Conservation (phyloP, 2,797 vertebrate species). For the Fistularia commersonii region DNA sequence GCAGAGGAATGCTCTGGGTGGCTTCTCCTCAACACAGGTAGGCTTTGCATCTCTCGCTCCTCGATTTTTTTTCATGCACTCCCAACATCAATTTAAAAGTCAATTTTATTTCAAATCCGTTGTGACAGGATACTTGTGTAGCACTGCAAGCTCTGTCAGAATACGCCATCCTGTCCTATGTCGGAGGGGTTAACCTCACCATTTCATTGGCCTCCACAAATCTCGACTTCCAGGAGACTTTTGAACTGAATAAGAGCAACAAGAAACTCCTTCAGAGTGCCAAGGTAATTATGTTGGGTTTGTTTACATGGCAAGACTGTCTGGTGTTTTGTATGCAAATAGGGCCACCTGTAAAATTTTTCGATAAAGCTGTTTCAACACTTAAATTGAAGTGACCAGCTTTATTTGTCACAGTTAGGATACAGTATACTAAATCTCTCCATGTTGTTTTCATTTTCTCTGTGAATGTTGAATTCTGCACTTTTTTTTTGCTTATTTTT, state of each 20-base stretch:
- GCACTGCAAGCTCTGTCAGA: conserved; percentile 91
- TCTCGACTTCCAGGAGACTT: conserved; percentile 92
- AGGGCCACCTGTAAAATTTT: too few relatives aligned
- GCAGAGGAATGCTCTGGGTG: conserved; percentile 88
- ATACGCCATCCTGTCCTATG: conserved; percentile 90
- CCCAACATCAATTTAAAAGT: not conserved
- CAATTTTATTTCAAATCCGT: not conserved
- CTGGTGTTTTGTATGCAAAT: too few relatives aligned
- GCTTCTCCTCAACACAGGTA: conserved; percentile 94
- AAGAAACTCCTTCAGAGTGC: conserved; percentile 90
- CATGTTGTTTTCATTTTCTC: too few relatives aligned
- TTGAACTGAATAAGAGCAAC: conserved; percentile 87
- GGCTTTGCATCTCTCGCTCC: not conserved
- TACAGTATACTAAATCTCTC: too few relatives aligned
- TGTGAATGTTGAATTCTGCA: too few relatives aligned
- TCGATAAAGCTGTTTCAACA: not conserved
- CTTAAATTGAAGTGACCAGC: too few relatives aligned
- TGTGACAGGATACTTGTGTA: conserved; percentile 87
- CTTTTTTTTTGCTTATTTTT: too few relatives aligned
- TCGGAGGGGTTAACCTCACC: conserved; percentile 89
- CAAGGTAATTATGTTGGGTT: conserved; percentile 66
- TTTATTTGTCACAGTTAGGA: too few relatives aligned
- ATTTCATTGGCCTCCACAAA: conserved; percentile 94
- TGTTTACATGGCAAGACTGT: not conserved
- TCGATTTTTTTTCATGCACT: not conserved